A percentile compares a stretch with the other conserved stretches of the same genome.
phyloP scores from a whole-genome alignment of 1,140 invertebrate species.

The Drosophila nasuta region DNA sequence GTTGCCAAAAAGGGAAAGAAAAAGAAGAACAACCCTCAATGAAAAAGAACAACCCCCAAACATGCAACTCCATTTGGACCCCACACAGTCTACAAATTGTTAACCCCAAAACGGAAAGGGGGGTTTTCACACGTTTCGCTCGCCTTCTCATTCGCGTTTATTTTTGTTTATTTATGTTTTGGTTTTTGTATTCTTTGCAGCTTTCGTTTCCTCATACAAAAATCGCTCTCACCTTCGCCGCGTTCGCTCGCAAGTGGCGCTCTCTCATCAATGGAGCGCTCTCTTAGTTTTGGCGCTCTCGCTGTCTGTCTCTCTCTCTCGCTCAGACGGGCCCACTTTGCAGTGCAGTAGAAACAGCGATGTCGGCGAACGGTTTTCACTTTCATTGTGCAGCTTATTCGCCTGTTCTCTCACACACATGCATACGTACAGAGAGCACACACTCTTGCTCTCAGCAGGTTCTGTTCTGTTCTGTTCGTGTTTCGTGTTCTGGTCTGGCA shows the following conservation, averaged over 20 bases:
- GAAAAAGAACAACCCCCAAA: slow-evolving; percentile 23
- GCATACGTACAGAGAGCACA: background rate
- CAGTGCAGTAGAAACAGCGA: slow-evolving; percentile 22
- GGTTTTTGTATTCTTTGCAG: slow-evolving; percentile 74
- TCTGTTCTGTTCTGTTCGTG: slow-evolving; percentile 13
- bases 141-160: slow-evolving; percentile 71
- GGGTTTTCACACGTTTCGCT: slow-evolving; percentile 43
- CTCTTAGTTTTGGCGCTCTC: background rate
- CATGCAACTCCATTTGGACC: slow-evolving; percentile 21
- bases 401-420: slow-evolving; percentile 29
- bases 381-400: slow-evolving; percentile 77
- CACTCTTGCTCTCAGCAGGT: slow-evolving; percentile 40
- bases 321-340: slow-evolving; percentile 57
- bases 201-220: slow-evolving; percentile 43
- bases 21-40: background rate
- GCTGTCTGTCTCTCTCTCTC: slow-evolving; percentile 20
- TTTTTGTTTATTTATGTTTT: slow-evolving; percentile 84
- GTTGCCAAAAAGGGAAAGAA: background rate
- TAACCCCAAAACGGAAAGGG: slow-evolving; percentile 44
- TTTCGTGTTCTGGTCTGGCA: slow-evolving; percentile 52
- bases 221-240: no score
- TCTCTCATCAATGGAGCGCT: background rate
- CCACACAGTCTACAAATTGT: slow-evolving; percentile 57
- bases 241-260: slow-evolving; percentile 8
- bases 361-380: slow-evolving; percentile 65